phyloP scores from a whole-genome alignment of 2,888 invertebrate species.

The Plusia festucae region DNA sequence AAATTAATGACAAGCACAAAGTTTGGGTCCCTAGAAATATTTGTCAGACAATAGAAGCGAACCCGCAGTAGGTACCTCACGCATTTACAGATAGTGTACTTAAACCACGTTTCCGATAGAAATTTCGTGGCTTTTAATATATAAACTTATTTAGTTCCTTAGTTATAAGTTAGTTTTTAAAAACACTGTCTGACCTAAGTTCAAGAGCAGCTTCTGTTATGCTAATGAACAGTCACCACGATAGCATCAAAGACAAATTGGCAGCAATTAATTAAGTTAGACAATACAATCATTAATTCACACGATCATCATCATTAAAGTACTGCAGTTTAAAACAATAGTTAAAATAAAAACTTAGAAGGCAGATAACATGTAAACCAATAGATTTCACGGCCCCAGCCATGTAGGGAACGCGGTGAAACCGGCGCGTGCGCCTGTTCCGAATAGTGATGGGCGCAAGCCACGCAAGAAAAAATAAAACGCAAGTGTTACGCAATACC shows the following conservation, averaged over 20 bases:
- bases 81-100: too few relatives aligned
- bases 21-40: too few relatives aligned
- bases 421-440: conserved; percentile 56
- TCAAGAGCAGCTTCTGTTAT: too few relatives aligned
- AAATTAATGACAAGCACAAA: too few relatives aligned
- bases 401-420: conserved; percentile 69
- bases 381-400: conserved; percentile 68
- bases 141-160: too few relatives aligned
- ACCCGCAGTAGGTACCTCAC: too few relatives aligned
- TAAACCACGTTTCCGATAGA: too few relatives aligned
- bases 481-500: conserved; percentile 15
- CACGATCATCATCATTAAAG: neutral
- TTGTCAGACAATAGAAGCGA: too few relatives aligned
- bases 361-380: conserved; percentile 32
- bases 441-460: conserved; percentile 50
- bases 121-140: too few relatives aligned
- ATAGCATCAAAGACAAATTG: neutral
- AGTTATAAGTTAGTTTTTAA: too few relatives aligned
- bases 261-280: neutral
- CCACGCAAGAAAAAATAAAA: conserved; percentile 25
- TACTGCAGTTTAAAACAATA: neutral
- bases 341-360: too few relatives aligned
- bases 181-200: too few relatives aligned
- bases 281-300: neutral
- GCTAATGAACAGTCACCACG: neutral